These are phyloP conservation scores for Hypotaenidia philippensis DNA, from an alignment of 2,797 vertebrate genomes.

Conservation along the genomic window DNA sequence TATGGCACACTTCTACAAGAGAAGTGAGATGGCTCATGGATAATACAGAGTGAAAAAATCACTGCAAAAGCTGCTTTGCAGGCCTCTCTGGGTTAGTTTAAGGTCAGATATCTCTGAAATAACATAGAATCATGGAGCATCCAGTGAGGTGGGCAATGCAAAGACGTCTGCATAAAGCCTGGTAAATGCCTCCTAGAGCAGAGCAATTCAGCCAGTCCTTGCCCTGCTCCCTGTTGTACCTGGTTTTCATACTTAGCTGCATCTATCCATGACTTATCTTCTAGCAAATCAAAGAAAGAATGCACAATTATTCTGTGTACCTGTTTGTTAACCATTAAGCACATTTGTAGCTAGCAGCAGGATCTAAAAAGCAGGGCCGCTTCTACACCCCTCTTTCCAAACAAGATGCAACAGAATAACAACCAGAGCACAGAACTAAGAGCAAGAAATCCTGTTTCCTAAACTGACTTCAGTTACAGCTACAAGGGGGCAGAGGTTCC, in stretches of 20 bases:
- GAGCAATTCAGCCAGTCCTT: not conserved
- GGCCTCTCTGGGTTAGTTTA: not conserved
- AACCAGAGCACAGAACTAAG: not conserved
- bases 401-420: not conserved
- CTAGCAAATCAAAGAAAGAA: not conserved
- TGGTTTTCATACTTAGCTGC: not conserved
- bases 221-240: not conserved
- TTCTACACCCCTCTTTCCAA: not conserved
- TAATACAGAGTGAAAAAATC: not conserved
- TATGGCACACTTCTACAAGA: slow-evolving; percentile 78
- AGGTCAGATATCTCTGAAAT: not conserved
- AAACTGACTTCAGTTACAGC: not conserved
- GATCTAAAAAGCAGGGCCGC: not conserved
- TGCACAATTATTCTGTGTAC: not conserved
- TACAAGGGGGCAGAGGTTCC: not conserved
- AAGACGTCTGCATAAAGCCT: not conserved
- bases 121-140: not conserved
- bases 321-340: not conserved
- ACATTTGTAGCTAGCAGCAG: not conserved
- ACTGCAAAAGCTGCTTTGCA: not conserved
- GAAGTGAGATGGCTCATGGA: slow-evolving; percentile 5
- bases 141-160: not conserved
- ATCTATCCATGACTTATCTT: too few species aligned
- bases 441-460: not conserved
- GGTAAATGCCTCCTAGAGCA: not conserved